Evolutionary conservation across 2,888 invertebrate genomes (phyloP), one percentile per base, ranked within the genome.

Genomic region (Micoletzkya japonica): DNA sequence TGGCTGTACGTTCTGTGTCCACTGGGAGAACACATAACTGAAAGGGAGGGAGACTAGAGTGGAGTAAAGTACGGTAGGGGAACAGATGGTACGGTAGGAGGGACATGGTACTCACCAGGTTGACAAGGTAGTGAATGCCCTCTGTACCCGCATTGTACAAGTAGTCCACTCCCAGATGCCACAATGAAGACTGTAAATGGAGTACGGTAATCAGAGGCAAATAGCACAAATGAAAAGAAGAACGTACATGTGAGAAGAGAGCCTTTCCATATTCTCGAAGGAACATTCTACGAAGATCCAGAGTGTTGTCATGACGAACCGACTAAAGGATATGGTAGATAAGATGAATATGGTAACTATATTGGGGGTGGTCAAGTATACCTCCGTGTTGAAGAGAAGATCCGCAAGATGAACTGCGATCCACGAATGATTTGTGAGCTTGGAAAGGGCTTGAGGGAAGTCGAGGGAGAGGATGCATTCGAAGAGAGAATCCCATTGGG

Each of bases 131-230:
- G 30, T 44, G 30, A 20, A 34, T 36, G 36, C 67, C 67, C 14
- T 67, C 67, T 67, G 24, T 44, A 1, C 67, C 67, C 32, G 67
- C 56, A 56, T 39, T 44, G 28, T 39, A 39, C 44, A 67, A 44
- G 44, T 67, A 67, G 44, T 67, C 67, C 10, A 44, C 67, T 17
- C 67, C 67, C 57, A 67, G 26, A 6, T 67, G 67, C 67, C 67
- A 67, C n/a, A 64, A 39, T 24, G 36, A 4, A 64, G 34, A 34
- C 64, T 52, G 24, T 14, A 64, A 50, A 14, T 14, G 10, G 10
- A 44, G 10, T 44, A 44, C 44, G 20, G 20, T 44, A 20, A 44
- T 20, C 20, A 44, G n/a, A n/a, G n/a, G n/a, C n/a, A 39, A 39
- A 39, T 39, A 39, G 39, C 7, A 17, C 39, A 39, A 17, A n/a